Evolutionary conservation across 2,888 invertebrate species (phyloP), one percentile per base, ranked within the genome.

Genomic region (Trichogramma dendrolimi): DNA sequence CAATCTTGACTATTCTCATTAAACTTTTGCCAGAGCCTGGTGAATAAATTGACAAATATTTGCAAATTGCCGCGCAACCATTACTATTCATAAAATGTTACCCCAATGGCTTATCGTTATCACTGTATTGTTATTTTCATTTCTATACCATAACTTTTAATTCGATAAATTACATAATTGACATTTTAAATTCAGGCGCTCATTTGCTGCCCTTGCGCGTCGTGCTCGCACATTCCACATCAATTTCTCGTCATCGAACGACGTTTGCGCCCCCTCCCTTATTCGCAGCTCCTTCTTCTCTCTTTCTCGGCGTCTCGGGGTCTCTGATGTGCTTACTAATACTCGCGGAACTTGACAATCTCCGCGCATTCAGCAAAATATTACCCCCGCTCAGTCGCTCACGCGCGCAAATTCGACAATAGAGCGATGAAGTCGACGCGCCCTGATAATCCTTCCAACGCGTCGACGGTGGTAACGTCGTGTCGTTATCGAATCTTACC

Each of bases 301-400:
- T 40, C 57, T 8, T 43, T 38, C 11, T 11, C 42, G 27, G 49
- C 44, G 49, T 40, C 49, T 50, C 50, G 55, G 46, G 38, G 39
- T 40, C 27, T 27, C 53, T 53, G 4, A 10, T 40, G 51, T 51
- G 10, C 39, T 14, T 14, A 14, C 14, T 14, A 14, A 51, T 39
- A n/a, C 39, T 54, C 42, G 38, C n/a, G 38, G 38, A 62, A 62
- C 50, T 62, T 59, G 14, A 57, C 42, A 53, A 57, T 53, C 54
- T 43, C 38, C 56, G 14, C 14, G 14, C 46, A 62, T 62, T 59
- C 62, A 51, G 62, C 62, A 56, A 59, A 62, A 55, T 62, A 62
- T 60, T 62, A 54, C 61, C 44, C 51, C 8, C 5, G 27, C 38
- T 51, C 51, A 10, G 8, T 38, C 39, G 7, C 39, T 38, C 10